Evolutionary conservation across 2,888 invertebrate species (phyloP).

Genomic region (Buathra laborator): DNA sequence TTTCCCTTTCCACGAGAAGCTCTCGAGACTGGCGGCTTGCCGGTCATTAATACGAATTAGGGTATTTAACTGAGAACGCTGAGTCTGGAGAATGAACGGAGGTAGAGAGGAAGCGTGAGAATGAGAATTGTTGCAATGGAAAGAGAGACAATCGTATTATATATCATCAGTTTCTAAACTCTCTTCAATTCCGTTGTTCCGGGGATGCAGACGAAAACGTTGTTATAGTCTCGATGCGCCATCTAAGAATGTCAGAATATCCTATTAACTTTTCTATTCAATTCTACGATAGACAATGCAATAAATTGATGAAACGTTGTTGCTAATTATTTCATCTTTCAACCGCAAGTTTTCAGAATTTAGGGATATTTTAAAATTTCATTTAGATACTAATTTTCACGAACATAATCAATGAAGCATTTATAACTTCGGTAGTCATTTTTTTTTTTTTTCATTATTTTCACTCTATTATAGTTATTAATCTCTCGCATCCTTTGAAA

Average conservation of each 20-base stretch:
- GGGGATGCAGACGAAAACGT: no score
- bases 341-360: no score
- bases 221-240: no score
- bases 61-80: constrained; percentile 77
- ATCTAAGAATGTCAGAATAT: no score
- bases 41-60: constrained; percentile 82
- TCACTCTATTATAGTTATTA: not conserved
- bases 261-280: no score
- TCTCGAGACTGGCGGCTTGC: constrained; percentile 75
- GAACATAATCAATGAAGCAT: not conserved
- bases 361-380: no score
- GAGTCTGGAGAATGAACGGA: constrained; percentile 42
- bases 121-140: not conserved
- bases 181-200: no score
- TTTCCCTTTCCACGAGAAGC: constrained; percentile 42
- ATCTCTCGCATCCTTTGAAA: not conserved
- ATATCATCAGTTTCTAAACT: not conserved
- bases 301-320: not conserved
- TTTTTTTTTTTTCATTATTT: not conserved
- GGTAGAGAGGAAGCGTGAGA: not conserved
- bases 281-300: not conserved
- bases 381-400: no score
- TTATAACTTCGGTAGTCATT: not conserved
- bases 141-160: constrained; percentile 8
- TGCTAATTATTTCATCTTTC: not conserved